Conservation (phyloP, 2,888 invertebrate genomes). For the Callosobruchus maculatus region DNA sequence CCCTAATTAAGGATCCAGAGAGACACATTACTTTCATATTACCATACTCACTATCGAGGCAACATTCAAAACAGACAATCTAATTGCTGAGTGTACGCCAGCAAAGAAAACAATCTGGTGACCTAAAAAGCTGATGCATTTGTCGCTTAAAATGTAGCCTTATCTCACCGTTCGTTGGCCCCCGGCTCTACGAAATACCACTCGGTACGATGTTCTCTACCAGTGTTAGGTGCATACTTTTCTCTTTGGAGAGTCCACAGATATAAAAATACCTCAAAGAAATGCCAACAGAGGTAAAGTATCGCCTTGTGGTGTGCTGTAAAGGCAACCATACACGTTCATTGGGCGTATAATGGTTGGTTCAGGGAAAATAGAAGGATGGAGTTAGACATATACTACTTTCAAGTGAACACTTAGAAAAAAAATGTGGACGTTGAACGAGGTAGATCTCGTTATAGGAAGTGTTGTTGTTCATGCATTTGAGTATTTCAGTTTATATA, state of each 20-base stretch:
- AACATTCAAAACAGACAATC: background rate
- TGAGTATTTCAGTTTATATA: too few relatives aligned
- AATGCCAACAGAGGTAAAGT: background rate
- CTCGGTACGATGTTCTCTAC: background rate
- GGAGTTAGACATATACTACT: too few relatives aligned
- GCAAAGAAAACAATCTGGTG: background rate
- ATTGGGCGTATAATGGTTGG: too few relatives aligned
- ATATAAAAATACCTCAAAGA: background rate
- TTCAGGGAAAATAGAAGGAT: too few relatives aligned
- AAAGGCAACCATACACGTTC: background rate
- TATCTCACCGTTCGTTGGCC: background rate
- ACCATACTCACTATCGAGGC: background rate
- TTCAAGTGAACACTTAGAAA: too few relatives aligned
- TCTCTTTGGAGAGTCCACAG: background rate
- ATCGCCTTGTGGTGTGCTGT: background rate
- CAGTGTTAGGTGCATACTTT: background rate
- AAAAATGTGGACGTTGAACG: too few relatives aligned
- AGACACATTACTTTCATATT: background rate
- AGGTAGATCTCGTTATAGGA: too few relatives aligned
- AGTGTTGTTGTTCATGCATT: too few relatives aligned
- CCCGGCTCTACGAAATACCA: background rate
- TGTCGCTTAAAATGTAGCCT: background rate
- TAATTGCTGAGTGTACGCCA: background rate
- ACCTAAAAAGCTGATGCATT: background rate
- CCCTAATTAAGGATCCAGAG: too few relatives aligned